Evolutionary conservation across 1,140 invertebrate species (phyloP), one percentile per base, ranked within the genome.

Genomic region (Ceratosolen solmsi): DNA sequence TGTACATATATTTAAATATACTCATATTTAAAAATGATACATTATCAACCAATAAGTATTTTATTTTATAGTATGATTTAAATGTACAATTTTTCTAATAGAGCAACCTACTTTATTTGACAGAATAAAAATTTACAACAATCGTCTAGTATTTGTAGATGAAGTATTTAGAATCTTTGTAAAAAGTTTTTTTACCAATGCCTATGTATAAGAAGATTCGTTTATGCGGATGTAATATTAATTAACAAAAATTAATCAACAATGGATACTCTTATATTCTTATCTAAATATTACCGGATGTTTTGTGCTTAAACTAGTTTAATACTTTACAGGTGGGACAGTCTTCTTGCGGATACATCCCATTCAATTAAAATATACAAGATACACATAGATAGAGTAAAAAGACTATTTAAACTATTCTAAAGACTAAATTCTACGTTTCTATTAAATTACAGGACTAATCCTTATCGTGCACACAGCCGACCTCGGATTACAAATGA

Each of bases 391-490:
- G 41, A 51, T 33, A 51, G 1, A 46, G 36, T 13, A 51, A 60
- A 73, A 72, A 58, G 49, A 41, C 51, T 60, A 22, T 46, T 25
- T 46, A 25, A 80, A 51, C 79, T 36, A 41, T 74, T 41, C 38
- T 38, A 65, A 73, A 74, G 63, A 22, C 56, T 74, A 74, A 27
- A 51, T 3, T 27, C 56, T 8, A 1, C 54, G 49, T 80, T 73
- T 46, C 70, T 73, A 36, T 80, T 38, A 51, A 27, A 65, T 80
- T 80, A 80, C 71, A 74, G 70, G 75, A 56, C 58, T 81, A 76
- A 74, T 75, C 46, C 36, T 51, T 17, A 3, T 11, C 20, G 77
- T 15, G 30, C 20, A 27, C 33, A 38, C 33, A 25, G 2, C 4
- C 54, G 25, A 49, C 9, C 38, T 46, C 41, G 27, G 49, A 49